Evolutionary conservation across 2,113 vertebrate species (phyloP).

Genomic region (Athene noctua): DNA sequence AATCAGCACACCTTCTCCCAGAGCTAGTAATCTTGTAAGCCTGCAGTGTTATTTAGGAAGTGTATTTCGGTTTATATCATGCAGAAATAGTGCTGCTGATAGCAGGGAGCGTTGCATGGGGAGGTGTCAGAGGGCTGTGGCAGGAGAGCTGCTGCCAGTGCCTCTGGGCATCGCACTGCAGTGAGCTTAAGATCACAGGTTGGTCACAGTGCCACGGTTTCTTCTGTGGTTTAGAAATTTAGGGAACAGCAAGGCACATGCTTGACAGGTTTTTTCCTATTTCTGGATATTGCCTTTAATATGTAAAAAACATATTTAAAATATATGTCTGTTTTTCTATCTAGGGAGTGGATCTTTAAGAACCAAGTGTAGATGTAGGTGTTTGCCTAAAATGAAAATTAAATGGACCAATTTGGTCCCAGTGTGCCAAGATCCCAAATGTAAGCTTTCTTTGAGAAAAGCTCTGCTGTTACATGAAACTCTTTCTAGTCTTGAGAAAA

Average conservation of each 20-base stretch:
- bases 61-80: not conserved
- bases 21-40: not conserved
- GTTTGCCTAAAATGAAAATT: not conserved
- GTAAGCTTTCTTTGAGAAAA: not conserved
- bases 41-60: not conserved
- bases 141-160: not conserved
- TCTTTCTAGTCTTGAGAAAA: not conserved
- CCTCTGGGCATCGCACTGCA: not conserved
- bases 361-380: not conserved
- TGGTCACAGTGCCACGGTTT: accelerated
- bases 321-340: not conserved
- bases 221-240: not conserved
- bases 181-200: not conserved
- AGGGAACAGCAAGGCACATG: not conserved
- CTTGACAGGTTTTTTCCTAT: not conserved
- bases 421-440: not conserved
- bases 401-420: not conserved
- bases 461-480: not conserved
- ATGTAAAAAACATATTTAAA: not conserved
- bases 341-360: not conserved
- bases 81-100: not conserved
- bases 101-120: not conserved
- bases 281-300: not conserved
- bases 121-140: not conserved
- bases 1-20: not conserved